Evolutionary conservation across 1,140 invertebrate genomes (phyloP).

Genomic region (Hylyphantes graminicola): DNA sequence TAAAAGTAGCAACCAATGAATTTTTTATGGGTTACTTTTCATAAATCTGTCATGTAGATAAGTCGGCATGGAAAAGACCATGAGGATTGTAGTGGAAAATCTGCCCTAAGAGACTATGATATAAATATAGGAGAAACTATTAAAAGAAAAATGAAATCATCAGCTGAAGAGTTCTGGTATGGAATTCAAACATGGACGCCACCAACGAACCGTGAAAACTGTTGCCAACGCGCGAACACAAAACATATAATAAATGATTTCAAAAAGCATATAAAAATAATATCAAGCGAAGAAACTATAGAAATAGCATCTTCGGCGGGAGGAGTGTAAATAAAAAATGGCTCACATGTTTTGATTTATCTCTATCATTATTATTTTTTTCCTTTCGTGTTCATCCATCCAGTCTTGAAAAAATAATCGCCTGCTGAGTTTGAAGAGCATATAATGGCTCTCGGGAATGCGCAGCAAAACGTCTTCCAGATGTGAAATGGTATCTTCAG

Average conservation of each 20-base stretch:
- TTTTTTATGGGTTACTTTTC: no score
- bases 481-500: neutral
- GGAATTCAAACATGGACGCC: neutral
- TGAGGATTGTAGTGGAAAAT: no score
- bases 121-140: no score
- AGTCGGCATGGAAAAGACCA: no score
- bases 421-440: neutral
- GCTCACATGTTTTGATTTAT: slow-evolving; percentile 9
- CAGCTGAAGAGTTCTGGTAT: neutral
- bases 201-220: slow-evolving; percentile 8
- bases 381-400: neutral
- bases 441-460: neutral
- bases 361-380: neutral
- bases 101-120: no score
- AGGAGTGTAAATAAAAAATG: neutral
- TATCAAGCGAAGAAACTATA: neutral
- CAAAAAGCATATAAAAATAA: neutral
- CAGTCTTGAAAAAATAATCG: neutral
- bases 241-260: neutral
- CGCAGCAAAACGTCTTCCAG: neutral
- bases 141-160: no score
- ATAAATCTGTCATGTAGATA: no score
- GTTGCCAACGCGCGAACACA: no score
- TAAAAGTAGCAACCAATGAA: no score
- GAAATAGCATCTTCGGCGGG: no score